These are phyloP conservation scores for Rhea pennata DNA, from an alignment of 2,113 vertebrate species.

Conservation along the genomic window DNA sequence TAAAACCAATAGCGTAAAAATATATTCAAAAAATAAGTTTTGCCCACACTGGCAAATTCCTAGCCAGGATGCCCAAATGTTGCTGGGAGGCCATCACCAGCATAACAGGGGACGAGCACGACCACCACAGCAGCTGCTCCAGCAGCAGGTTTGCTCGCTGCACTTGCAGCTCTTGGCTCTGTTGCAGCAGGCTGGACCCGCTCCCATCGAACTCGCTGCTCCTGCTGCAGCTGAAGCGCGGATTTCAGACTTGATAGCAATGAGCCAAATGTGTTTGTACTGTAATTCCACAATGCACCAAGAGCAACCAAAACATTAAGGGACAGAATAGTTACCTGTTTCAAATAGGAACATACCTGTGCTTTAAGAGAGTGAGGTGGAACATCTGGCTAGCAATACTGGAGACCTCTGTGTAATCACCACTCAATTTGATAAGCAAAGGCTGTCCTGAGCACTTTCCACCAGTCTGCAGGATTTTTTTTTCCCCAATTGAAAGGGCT, in stretches of 20 bases:
- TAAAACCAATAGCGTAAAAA: background rate
- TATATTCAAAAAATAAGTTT: background rate
- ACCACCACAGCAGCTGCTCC: background rate
- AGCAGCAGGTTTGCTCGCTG: background rate
- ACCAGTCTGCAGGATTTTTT: background rate
- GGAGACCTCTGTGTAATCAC: background rate
- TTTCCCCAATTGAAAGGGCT: background rate
- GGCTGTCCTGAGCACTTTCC: background rate
- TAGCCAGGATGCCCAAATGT: background rate
- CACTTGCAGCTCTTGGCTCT: background rate
- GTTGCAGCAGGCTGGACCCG: fast-evolving
- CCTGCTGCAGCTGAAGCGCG: background rate
- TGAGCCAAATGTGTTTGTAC: background rate
- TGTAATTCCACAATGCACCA: background rate
- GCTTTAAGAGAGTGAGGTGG: no score
- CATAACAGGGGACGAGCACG: fast-evolving
- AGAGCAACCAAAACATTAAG: background rate
- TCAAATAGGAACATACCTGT: background rate
- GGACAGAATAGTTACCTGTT: background rate
- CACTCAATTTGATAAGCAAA: background rate
- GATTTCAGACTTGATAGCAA: background rate
- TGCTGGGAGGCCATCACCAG: background rate
- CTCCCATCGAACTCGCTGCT: background rate
- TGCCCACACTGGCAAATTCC: background rate
- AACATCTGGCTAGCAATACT: background rate